Conservation (phyloP, 2,888 invertebrate species). For the Ariolimax columbianus region DNA sequence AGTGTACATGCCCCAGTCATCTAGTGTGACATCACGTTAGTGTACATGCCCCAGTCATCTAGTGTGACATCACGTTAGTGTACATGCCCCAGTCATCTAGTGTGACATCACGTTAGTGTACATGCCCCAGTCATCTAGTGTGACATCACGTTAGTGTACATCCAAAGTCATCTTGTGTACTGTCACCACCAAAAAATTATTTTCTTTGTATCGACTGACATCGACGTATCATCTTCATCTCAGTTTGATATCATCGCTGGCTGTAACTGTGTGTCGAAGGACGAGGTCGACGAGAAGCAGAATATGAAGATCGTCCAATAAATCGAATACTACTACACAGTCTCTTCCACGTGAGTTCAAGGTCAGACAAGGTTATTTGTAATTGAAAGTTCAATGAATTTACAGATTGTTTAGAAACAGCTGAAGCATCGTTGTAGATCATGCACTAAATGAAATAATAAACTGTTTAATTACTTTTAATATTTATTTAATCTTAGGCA, state of each 20-base stretch:
- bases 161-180: too few species aligned
- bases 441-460: background rate
- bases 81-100: too few species aligned
- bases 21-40: too few species aligned
- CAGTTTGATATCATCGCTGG: conserved; percentile 29
- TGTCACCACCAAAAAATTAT: background rate
- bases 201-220: background rate
- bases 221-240: background rate
- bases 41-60: too few species aligned
- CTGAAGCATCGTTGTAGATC: too few species aligned
- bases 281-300: background rate
- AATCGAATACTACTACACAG: background rate
- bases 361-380: background rate
- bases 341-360: background rate
- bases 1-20: too few species aligned
- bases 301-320: conserved; percentile 16
- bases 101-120: too few species aligned
- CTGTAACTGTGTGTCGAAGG: conserved; percentile 34
- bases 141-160: too few species aligned
- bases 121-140: too few species aligned
- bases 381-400: background rate
- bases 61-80: too few species aligned
- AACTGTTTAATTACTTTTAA: too few species aligned
- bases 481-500: too few species aligned
- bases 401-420: background rate